Base-by-base conservation (phyloP, 2,888 invertebrate species). In the Agrochola lota region DNA sequence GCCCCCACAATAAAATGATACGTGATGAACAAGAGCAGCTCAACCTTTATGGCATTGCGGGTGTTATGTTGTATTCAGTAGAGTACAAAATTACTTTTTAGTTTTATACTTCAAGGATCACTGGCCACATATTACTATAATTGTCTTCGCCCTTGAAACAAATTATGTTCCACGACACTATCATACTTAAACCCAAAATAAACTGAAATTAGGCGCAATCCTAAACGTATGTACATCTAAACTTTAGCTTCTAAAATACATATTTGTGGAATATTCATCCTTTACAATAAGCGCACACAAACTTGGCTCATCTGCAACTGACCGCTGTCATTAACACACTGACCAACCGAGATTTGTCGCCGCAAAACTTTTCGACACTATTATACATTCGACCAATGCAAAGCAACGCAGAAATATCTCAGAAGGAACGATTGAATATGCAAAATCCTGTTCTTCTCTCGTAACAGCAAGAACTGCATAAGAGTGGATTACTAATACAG, bases 231-330 rank as follows among this genome's bases (percentile, higher is more conserved):
- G 60, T 8, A 7, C 12, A 79, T 26, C 12, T 12, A 73, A 80
- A 80, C 43, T 78, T 80, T 74, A 66, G 59, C 35, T 78, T 66
- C 43, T 80, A 59, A 66, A 72, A 72, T 79, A 78, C 49, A 74
- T 52, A 30, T 75, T 72, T 64, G 80, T 59, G 49, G 43, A 59
- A 80, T 71, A 78, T 63, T 64, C 57, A n/a, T 30, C 43, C 49
- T 74, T 30, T 23, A 30, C 4, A 23, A 62, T 23, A 62, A 52
- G 70, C n/a, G 59, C 23, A 59, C 30, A 59, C 30, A 66, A 78
- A 78, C 80, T 80, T 78, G 52, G 20, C 52, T 49, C 40, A 43
- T 78, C 74, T 78, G 73, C 73, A 78, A 35, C 80, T 52, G 43
- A 73, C 80, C 80, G 73, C 73, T 73, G 80, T 66, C 73, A 59